Base-by-base conservation (phyloP, 2,888 invertebrate genomes). In the Pegoplata infirma region DNA sequence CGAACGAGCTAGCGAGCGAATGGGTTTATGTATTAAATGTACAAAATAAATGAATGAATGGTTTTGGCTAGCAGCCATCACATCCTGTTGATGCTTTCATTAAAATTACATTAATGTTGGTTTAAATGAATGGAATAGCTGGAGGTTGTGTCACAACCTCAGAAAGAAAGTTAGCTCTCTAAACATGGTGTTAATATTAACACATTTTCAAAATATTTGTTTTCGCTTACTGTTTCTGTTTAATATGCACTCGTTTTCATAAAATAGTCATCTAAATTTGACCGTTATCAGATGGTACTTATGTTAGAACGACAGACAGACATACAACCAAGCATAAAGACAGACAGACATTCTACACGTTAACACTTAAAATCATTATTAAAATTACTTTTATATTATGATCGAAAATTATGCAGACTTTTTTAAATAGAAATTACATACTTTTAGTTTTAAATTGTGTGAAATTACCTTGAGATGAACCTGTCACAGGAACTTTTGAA, bases 1-100 rank as follows among this genome's bases (percentile, higher is more conserved):
- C 12, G 12, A 2, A 2, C 12, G n/a, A n/a, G n/a, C 12, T 40
- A 12, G 12, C 12, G 10, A 47, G 47, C 14, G 28, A n/a, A n/a
- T n/a, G n/a, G 16, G 32, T 32, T 47, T 32, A 47, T 32, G 28
- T 61, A 47, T 61, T 61, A 47, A 47, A 61, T 28, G 61, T 16
- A 32, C 7, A 46, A 59, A 19, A 10, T 10, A 32, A 25, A 25
- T 46, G 47, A 61, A 47, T 32, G 47, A 47, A 28, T 61, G 47
- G 61, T 28, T 47, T n/a, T n/a, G 61, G 61, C 25, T 61, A 17
- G 47, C 23, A 59, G 59, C 59, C 46, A 61, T 61, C 47, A 47
- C 10, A 47, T 61, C 17, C 61, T 61, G 47, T 61, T 61, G 47
- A 47, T 47, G 61, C 61, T 61, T 61, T 49, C 61, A 61, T 61